phyloP scores from a whole-genome alignment of 2,113 vertebrate genomes.

The Cygnus atratus region DNA sequence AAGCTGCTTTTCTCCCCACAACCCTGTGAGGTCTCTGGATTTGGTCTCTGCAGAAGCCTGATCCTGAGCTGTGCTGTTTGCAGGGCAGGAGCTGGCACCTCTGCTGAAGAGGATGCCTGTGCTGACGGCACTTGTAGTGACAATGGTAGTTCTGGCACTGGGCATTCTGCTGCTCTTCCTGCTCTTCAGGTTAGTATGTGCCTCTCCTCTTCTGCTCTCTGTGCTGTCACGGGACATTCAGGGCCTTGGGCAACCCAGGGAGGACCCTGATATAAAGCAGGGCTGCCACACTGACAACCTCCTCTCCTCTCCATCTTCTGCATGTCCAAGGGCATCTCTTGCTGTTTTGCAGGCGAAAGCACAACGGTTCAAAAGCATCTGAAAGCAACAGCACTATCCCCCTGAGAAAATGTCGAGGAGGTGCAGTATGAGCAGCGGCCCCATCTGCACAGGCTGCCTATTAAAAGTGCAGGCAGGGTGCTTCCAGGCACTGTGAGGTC shows the following conservation, averaged over 20 bases:
- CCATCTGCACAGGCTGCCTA: background rate
- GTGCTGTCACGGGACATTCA: background rate
- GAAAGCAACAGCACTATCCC: conserved; percentile 19
- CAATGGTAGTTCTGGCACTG: background rate
- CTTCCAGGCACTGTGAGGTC: background rate
- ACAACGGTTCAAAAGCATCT: background rate
- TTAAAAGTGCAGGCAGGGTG: background rate
- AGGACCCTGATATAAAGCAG: background rate
- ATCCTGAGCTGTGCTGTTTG: background rate
- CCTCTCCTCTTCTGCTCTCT: background rate
- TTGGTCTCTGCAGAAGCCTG: background rate
- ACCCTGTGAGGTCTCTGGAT: fast-evolving
- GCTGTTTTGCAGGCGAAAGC: conserved; percentile 27
- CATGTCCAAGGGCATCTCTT: background rate
- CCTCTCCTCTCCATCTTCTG: background rate
- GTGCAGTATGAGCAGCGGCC: background rate
- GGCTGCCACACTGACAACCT: background rate
- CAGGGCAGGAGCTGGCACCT: background rate
- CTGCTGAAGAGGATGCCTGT: fast-evolving
- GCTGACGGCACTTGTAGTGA: background rate
- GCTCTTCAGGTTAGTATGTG: conserved; percentile 29
- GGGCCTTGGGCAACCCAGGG: background rate
- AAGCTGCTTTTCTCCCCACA: background rate
- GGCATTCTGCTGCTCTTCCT: conserved; percentile 5
- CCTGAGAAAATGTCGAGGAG: background rate